These are phyloP conservation scores for Pogoniulus pusillus DNA, from an alignment of 2,797 vertebrate species.

Conservation along the genomic window DNA sequence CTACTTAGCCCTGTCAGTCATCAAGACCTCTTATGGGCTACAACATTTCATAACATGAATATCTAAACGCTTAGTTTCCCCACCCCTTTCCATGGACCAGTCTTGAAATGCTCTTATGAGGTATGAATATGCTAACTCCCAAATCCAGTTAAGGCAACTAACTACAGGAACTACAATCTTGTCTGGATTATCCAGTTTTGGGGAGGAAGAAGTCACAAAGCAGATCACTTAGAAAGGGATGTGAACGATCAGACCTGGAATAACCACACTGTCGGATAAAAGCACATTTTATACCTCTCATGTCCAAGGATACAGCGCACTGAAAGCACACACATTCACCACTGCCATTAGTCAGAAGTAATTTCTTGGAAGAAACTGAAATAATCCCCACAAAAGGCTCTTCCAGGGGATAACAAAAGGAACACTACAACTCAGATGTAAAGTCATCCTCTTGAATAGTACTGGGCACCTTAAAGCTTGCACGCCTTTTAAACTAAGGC, in stretches of 20 bases:
- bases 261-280: neutral
- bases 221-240: neutral
- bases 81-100: neutral
- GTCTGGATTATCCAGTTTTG: neutral
- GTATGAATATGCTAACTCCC: neutral
- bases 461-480: neutral
- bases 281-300: neutral
- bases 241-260: neutral
- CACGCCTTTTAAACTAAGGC: neutral
- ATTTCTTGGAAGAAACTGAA: neutral
- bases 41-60: neutral
- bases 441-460: neutral
- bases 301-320: fast-evolving
- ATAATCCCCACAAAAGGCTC: neutral
- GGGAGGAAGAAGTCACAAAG: neutral
- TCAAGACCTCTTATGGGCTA: neutral
- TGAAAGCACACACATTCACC: neutral
- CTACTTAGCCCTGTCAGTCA: neutral
- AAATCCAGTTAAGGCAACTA: slow-evolving; percentile 2
- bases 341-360: neutral
- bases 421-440: neutral
- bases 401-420: neutral
- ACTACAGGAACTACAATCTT: neutral
- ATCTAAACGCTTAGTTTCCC: neutral
- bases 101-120: neutral